These are phyloP conservation scores for Amiota mariae DNA, from an alignment of 2,888 invertebrate species.

Conservation along the genomic window DNA sequence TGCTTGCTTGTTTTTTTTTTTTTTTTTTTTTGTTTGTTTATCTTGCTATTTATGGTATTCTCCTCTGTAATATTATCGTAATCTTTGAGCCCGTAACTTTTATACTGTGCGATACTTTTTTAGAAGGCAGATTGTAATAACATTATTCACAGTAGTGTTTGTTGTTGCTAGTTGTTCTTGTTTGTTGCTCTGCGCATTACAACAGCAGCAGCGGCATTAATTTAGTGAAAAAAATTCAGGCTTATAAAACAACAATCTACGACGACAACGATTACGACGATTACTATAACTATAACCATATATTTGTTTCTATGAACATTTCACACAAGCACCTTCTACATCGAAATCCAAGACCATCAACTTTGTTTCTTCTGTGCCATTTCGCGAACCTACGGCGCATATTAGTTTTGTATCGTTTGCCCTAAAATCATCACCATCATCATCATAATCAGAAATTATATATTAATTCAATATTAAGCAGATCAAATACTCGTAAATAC, in stretches of 20 bases:
- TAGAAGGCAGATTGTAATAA: background rate
- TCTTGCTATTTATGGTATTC: conserved; percentile 1
- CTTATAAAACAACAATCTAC: background rate
- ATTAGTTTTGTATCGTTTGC: conserved; percentile 97
- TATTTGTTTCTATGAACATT: conserved; percentile 74
- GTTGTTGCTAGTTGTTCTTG: background rate
- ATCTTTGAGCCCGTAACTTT: too few species aligned
- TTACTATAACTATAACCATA: background rate
- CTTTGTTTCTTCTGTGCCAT: conserved; percentile 99
- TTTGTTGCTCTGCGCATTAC: background rate
- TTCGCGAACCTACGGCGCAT: conserved; percentile 98
- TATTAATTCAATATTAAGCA: background rate
- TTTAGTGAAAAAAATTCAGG: background rate
- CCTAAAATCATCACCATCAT: conserved; percentile 54
- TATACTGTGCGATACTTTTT: background rate
- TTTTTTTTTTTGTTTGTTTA: background rate
- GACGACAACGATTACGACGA: too few species aligned
- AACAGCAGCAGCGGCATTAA: too few species aligned
- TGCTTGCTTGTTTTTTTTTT: too few species aligned
- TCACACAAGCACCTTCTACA: conserved; percentile 81
- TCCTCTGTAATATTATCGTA: too few species aligned
- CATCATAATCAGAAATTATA: background rate
- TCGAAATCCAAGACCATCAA: conserved; percentile 98
- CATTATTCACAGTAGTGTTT: too few species aligned
- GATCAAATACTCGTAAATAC: background rate